Evolutionary conservation across 2,888 invertebrate genomes (phyloP), one percentile per base, ranked within the genome.

Genomic region (Leptinotarsa tumamoca): DNA sequence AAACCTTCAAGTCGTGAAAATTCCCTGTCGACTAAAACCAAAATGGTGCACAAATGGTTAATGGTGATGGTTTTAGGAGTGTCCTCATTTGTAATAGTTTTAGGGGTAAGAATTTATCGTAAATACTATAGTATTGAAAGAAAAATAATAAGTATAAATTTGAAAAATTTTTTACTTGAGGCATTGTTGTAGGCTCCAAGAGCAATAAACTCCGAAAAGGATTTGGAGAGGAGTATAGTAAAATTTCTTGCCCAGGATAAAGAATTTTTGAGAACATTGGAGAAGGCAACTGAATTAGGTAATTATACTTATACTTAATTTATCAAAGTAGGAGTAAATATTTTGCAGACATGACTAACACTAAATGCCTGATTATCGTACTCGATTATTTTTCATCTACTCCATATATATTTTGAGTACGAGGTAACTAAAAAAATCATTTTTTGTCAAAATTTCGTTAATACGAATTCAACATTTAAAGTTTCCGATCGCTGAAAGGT

Each of bases 201-300:
- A 70, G 79, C 82, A 15, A 71, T 80, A 17, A 75, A 79, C 33
- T 74, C 71, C 15, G 80, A 83, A 75, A 83, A 78, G 52, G 80
- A 88, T 52, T 78, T 88, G 27, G 80, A 82, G 52, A 82, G 84
- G 51, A 86, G 83, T 61, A 85, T 88, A 21, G 84, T 83, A 14
- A 84, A 88, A 78, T 88, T 88, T 72, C 80, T 88, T 3, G 80
- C 84, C 51, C 85, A 88, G 75, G 87, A 88, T 76, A 81, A 83
- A 75, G 83, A 87, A 75, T 79, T 86, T 51, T 71, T 82, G n/a
- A 50, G 73, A 63, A 80, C 81, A 51, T 52, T 83, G 18, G 78
- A 80, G 67, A 75, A 80, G 51, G 78, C 79, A 13, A 61, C 69
- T 13, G 58, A 73, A 14, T 52, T 76, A 50, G 80, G 80, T 80